phyloP scores from a whole-genome alignment of 1,140 invertebrate genomes.

The Lethrus apterus region DNA sequence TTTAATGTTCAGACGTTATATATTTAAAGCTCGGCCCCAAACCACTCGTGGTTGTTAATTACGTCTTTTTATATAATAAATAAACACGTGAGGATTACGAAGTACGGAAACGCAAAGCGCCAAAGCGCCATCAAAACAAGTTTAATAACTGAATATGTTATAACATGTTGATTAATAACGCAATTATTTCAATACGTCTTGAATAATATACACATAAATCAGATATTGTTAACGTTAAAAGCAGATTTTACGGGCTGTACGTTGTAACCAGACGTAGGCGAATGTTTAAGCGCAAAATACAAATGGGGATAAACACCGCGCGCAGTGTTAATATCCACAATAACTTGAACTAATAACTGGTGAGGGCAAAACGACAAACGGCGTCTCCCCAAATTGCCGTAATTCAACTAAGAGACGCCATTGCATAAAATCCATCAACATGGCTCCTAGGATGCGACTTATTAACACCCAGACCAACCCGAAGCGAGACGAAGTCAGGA shows the following conservation, averaged over 20 bases:
- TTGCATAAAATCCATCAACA: slow-evolving; percentile 24
- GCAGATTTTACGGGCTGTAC: slow-evolving; percentile 11
- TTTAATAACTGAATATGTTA: no score
- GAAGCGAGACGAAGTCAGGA: slow-evolving; percentile 3
- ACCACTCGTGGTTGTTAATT: no score
- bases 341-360: slow-evolving; percentile 14
- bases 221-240: slow-evolving; percentile 14
- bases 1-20: no score
- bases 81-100: no score
- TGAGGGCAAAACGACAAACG: slow-evolving; percentile 13
- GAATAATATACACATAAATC: slow-evolving; percentile 15
- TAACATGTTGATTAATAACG: slow-evolving; percentile 9
- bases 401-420: slow-evolving; percentile 24
- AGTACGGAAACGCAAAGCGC: no score
- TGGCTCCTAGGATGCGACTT: slow-evolving; percentile 20
- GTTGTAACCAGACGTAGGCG: no score
- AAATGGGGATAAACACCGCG: slow-evolving; percentile 12
- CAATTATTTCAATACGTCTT: slow-evolving; percentile 13
- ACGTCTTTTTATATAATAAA: no score
- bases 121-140: no score
- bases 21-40: no score
- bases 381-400: slow-evolving; percentile 20
- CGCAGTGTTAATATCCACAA: slow-evolving; percentile 13
- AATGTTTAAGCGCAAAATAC: no score
- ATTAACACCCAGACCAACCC: slow-evolving; percentile 20